Base-by-base conservation (phyloP, 2,888 invertebrate species). In the Torymus auratus region DNA sequence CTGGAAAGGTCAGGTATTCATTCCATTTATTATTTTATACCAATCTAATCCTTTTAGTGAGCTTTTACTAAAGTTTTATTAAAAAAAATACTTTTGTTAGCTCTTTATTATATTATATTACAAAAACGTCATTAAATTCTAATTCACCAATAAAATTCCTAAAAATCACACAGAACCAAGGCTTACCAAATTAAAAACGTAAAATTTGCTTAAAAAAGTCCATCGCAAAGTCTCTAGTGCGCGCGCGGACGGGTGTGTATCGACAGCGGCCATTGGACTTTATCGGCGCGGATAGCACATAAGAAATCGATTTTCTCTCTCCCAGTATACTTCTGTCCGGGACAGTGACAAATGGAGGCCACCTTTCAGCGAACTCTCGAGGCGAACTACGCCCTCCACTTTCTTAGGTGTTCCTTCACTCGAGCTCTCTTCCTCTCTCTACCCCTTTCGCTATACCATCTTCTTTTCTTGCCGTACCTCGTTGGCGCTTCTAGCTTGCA, bases 271-370 rank as follows among this genome's bases (percentile, higher is more conserved):
- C 41, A 52, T 23, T 77, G 83, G 83, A 83, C 87, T 86, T 83
- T 79, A 86, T 84, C 84, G 83, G 83, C 78, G 83, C 83, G 85
- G 85, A 86, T 86, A 86, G 85, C 86, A 86, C 85, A 85, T 85
- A 83, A 83, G 86, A 85, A 86, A 89, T 89, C 89, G 89, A 90
- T 90, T 89, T 88, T 88, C 86, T 85, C 41, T 41, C 41, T 83
- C 85, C 83, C 84, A 86, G 88, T 88, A 88, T 89, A 88, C 87
- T 88, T 88, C 88, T 90, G 90, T 87, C 86, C 84, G 82, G 83
- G 90, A 90, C 90, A 90, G 87, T 90, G 90, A 90, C 88, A 88
- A 90, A 90, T 90, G 88, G 86, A 84, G 85, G 85, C 80, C 86
- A 86, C 87, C 87, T 87, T 88, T 88, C 86, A 87, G 85, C 86